Percentiles rank a stretch among this genome's conserved stretches.
These are phyloP conservation scores for Tragelaphus imberbis DNA, from an alignment of 2,113 vertebrate genomes.

Conservation along the genomic window DNA sequence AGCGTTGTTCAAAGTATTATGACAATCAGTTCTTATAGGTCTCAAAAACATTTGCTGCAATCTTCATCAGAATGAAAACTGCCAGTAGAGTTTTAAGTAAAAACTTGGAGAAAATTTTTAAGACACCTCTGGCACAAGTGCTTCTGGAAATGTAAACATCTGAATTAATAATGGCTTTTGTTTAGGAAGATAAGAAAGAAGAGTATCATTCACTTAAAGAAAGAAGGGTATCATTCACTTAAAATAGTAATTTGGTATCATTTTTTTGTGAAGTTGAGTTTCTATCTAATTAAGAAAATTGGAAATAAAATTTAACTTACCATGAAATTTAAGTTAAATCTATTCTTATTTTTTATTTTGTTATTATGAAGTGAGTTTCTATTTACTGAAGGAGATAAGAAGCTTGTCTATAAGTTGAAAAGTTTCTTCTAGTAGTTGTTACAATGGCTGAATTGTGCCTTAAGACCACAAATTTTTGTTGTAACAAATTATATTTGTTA, in stretches of 20 bases:
- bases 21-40: not conserved
- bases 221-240: not conserved
- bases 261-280: not conserved
- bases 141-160: not conserved
- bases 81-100: not conserved
- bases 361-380: not conserved
- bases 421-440: not conserved
- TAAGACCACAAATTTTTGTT: not conserved
- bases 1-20: not conserved
- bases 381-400: not conserved
- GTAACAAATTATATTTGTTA: not conserved
- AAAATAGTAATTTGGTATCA: not conserved
- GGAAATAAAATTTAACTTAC: constrained; percentile 9
- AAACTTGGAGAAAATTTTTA: not conserved
- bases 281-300: not conserved
- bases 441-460: not conserved
- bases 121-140: not conserved
- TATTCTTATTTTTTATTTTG: not conserved
- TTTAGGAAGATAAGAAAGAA: not conserved
- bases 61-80: not conserved
- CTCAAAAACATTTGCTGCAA: not conserved
- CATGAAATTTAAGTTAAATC: not conserved
- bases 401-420: not conserved
- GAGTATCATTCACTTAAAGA: not conserved
- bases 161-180: not conserved